Percentiles rank a stretch among this genome's conserved stretches.
Evolutionary conservation across 2,888 invertebrate species (phyloP).

Genomic region (Calliphora vomitoria): DNA sequence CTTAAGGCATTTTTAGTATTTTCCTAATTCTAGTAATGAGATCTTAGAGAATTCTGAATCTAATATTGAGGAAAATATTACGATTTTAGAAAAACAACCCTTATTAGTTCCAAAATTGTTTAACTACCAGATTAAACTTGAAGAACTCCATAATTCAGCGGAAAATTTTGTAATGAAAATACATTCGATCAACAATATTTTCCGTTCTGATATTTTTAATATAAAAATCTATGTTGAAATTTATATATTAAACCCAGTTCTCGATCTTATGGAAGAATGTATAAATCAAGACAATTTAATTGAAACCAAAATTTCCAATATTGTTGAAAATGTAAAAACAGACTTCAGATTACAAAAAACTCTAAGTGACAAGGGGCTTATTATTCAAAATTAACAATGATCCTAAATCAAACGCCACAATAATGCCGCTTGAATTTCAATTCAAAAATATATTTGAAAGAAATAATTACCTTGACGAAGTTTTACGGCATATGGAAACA

Average conservation of each 20-base stretch:
- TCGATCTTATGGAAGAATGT: too few species aligned
- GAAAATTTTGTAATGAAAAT: too few species aligned
- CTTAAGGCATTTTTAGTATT: constrained; percentile 17
- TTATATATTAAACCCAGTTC: too few species aligned
- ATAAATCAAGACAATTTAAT: too few species aligned
- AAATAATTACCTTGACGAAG: neutral
- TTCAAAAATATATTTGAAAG: constrained; percentile 6
- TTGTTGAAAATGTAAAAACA: neutral
- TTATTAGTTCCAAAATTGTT: too few species aligned
- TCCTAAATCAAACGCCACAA: constrained; percentile 10
- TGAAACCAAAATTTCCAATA: too few species aligned
- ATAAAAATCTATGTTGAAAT: too few species aligned
- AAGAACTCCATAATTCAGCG: too few species aligned
- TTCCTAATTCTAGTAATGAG: neutral
- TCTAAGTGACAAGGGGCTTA: neutral
- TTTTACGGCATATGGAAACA: neutral
- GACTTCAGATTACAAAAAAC: constrained; percentile 3
- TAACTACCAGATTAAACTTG: too few species aligned
- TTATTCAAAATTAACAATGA: neutral
- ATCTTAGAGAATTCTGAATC: neutral
- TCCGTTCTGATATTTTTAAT: too few species aligned
- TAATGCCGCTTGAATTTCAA: constrained; percentile 11
- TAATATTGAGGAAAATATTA: neutral
- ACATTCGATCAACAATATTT: too few species aligned
- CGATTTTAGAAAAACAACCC: too few species aligned